Base-by-base conservation (phyloP, 2,113 vertebrate genomes). In the Dromas ardeola region DNA sequence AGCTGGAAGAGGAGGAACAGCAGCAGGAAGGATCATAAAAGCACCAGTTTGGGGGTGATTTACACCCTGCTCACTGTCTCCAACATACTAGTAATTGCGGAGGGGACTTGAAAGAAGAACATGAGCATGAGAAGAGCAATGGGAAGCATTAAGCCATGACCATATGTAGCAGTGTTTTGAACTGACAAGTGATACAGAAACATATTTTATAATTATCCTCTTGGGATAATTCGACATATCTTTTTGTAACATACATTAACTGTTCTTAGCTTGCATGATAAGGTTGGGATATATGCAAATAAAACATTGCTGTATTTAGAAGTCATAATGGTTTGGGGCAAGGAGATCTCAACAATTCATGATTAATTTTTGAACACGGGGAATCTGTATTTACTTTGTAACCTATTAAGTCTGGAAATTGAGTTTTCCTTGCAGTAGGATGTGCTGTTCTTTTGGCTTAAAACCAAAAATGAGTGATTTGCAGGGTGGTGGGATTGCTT, bases 11-110 rank as follows among this genome's bases (percentile, higher is more conserved):
- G 87, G 77, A 95, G 71, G 72, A 91, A 85, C 52, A 96, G 49
- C 93, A 96, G 93, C 92, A 97, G 85, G 77, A 86, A 66, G 49
- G 66, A 80, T 91, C 91, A 86, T 94, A 96, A 97, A 97, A 96
- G 40, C 59, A 95, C 82, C 53, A 80, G 67, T 94, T 96, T 96
- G 72, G 62, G 65, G 50, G 52, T 94, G 84, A 96, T 98, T 97
- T 97, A 96, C 58, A 91, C 81, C 38, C 73, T 88, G 23, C 47
- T 90, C 2, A 22, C 81, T 88, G 69, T 38, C 76, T 97, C 53
- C 56, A 88, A 56, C 52, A 38, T 87, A 45, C 78, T 55, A 90
- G 72, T 56, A 85, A 70, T 79, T 91, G 66, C 62, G 70, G 50
- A 71, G 34, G 32, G 45, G n/a, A 40, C 59, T 84, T 92, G 77